Evolutionary conservation across 2,888 invertebrate species (phyloP), one percentile per base, ranked within the genome.

Genomic region (Macaria liturata): DNA sequence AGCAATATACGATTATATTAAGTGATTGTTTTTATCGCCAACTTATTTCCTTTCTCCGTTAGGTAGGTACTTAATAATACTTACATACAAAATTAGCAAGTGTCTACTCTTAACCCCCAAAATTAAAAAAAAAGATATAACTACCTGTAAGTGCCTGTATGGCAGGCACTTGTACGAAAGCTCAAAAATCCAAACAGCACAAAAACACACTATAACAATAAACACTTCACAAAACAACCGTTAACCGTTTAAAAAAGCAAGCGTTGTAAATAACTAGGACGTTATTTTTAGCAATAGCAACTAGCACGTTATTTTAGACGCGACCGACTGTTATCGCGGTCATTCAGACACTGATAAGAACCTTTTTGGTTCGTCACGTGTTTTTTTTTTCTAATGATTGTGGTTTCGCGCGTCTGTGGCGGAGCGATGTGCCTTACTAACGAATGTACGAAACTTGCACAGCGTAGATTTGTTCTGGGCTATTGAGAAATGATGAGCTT

Each of bases 371-470:
- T 69, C 70, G 62, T 72, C 74, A 72, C 71, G 69, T 69, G 70
- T 62, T 67, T 65, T 68, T 40, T 61, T 70, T 68, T 68, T 69
- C 61, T 65, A 61, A 64, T 60, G 64, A 43, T 37, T 39, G 9
- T 43, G 53, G 39, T 65, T 74, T 72, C 75, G 76, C 74, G 68
- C 75, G 76, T 63, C 68, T 71, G 31, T 51, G 47, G 39, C 68
- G 63, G 47, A 65, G 67, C 64, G 66, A 61, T 66, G 67, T 59
- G 56, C 53, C 63, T 60, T 59, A 69, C 70, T 68, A 59, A 74
- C 72, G 70, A 70, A 62, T 49, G 62, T 68, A 59, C 56, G 44
- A 37, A 42, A 42, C 42, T n/a, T 42, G 42, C 42, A n/a, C 3
- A 4, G 34, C 34, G 34, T 37, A 37, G 34, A 37, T 37, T 7